Evolutionary conservation across 2,888 invertebrate genomes (phyloP).

Genomic region (Lasioglossum villosulum): DNA sequence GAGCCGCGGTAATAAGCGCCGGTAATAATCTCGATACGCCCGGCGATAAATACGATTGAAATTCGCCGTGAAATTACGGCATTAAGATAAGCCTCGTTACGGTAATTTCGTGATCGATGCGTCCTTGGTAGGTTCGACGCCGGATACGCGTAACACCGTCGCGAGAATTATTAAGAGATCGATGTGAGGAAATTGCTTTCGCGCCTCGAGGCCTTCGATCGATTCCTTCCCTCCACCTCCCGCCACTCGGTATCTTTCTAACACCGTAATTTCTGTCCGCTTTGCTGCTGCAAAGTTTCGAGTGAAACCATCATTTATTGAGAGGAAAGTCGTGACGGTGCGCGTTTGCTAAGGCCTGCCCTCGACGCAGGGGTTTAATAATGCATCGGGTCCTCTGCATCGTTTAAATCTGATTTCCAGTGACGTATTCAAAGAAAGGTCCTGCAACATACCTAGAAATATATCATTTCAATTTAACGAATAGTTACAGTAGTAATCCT

Average conservation of each 20-base stretch:
- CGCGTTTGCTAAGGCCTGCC: not conserved
- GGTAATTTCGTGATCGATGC: slow-evolving; percentile 46
- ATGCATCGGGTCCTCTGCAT: not conserved
- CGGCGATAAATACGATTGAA: slow-evolving; percentile 50
- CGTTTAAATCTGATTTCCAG: not conserved
- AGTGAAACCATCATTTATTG: not conserved
- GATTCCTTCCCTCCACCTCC: not conserved
- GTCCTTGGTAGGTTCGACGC: slow-evolving; percentile 30
- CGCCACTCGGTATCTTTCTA: not conserved
- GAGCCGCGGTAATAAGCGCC: slow-evolving; percentile 26
- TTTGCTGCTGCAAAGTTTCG: not conserved
- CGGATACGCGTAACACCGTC: slow-evolving; percentile 5
- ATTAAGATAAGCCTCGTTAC: slow-evolving; percentile 50
- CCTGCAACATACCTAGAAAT: no score
- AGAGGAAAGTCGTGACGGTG: not conserved
- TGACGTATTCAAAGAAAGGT: no score
- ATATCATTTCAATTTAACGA: no score
- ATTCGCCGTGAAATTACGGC: slow-evolving; percentile 48
- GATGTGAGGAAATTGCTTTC: slow-evolving; percentile 13
- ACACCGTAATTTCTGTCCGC: not conserved
- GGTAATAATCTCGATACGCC: slow-evolving; percentile 43
- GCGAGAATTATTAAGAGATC: slow-evolving; percentile 20
- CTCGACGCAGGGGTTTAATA: not conserved
- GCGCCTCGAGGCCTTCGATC: not conserved
- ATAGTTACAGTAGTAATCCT: not conserved